Evolutionary conservation across 1,140 invertebrate species (phyloP), one percentile per base, ranked within the genome.

Genomic region (Wasmannia auropunctata): DNA sequence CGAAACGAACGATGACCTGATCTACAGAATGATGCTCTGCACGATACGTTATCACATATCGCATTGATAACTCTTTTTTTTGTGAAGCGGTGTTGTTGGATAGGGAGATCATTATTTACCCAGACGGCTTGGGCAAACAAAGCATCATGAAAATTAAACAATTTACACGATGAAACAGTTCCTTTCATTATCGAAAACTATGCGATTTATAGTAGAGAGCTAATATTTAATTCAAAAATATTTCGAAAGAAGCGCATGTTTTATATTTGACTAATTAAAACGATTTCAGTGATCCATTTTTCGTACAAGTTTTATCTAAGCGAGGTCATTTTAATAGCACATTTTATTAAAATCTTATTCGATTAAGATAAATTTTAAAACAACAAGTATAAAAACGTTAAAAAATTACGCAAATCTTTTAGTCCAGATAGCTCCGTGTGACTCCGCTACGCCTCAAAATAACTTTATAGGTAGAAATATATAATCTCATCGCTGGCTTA

Each of bases 1-100:
- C 25, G 7, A 76, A 43, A 43, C 25, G 72, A n/a, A n/a, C n/a
- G n/a, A 76, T 56, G 77, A 69, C 63, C 49, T 22, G 25, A 54
- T 80, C 46, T 80, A 40, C 14, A 37, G 22, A 54, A 54, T 80
- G 2, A 69, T 54, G 7, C 46, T 54, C 16, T 34, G 6, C 19
- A 54, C 49, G 76, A 80, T 80, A 80, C 54, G 34, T 69, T 80
- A 80, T 80, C 76, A n/a, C 14, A 16, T 22, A 51, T 80, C 16
- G 8, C 28, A 54, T 40, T 69, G 63, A 80, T 80, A 80, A 80
- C 1, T 40, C 14, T 22, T 40, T 63, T 31, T 80, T 28, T 22
- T 40, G 10, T 19, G 19, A 37, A 62, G n/a, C 16, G 1, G 2
- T 28, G n/a, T 14, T 40, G 25, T n/a, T 62, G 10, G 11, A 63